Base-by-base conservation (phyloP, 2,797 vertebrate species). In the Sebastes reedi region DNA sequence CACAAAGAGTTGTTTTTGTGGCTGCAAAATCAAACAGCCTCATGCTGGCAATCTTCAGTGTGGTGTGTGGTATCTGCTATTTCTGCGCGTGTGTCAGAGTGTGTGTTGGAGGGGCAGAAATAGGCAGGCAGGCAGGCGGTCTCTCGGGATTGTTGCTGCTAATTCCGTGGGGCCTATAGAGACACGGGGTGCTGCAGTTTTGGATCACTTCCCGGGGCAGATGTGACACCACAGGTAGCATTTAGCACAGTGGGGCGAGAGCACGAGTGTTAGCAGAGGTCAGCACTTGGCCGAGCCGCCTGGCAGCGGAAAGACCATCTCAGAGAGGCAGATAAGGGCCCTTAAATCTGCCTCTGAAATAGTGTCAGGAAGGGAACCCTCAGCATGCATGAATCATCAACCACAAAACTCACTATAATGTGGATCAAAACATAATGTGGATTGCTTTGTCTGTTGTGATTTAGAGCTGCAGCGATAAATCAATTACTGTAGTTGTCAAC, bases 161-260 rank as follows among this genome's bases (percentile, higher is more conserved):
- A 91, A 93, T 93, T 92, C 87, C 18, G n/a, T 68, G 69, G 83
- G 86, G 86, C 85, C 86, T 72, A 58, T 75, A 74, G 81, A 88
- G 81, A 82, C 75, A 59, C 13, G 8, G 83, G 86, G 87, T 79
- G 85, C 78, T 81, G 87, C 76, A 80, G 85, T 86, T 90, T 93
- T 95, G 95, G 95, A 95, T 91, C 86, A 76, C 85, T 90, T 95
- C 93, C 93, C 89, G 4, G 90, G 91, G 88, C 87, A 89, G 91
- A 92, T 92, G 91, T 91, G 92, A 93, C 91, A 88, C 92, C 82
- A 82, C 91, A 91, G 95, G 95, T 94, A 93, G 92, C 92, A 75
- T 95, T 95, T 95, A 96, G 91, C 93, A 87, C 93, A 86, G 90
- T 84, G 59, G 88, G 92, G 80, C 56, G 65, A 91, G 90, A 89